Evolutionary conservation across 2,113 vertebrate genomes (phyloP), one percentile per base, ranked within the genome.

Genomic region (Osmerus mordax): DNA sequence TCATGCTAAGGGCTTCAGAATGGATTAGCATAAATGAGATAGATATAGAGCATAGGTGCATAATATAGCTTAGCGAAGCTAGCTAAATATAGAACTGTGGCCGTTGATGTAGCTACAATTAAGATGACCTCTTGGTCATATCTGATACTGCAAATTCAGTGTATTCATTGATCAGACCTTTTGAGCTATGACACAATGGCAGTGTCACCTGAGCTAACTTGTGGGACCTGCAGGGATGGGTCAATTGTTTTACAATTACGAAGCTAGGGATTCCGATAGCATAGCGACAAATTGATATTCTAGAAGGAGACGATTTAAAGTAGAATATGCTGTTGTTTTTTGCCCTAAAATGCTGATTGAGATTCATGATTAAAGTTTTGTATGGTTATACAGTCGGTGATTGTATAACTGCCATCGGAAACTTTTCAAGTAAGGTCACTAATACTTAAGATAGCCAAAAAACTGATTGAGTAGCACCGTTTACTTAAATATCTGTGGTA

Each of bases 401-500:
- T n/a, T 58, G 21, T 8, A 53, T 9, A 21, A 19, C 23, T 3
- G 61, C 80, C 79, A 60, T 23, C 71, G 81, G 73, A 86, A 83
- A 80, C 69, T 29, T 79, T 78, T 56, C 78, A 21, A 60, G 2
- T n/a, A 1, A 21, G 11, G 19, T 2, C n/a, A 60, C 11, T 11
- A 75, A 76, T 59, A 74, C 73, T 63, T 23, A 72, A 82, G 62
- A 63, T 53, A 78, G 78, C 78, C 78, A 83, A 78, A 85, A 79
- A 53, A 58, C 65, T 70, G 86, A 87, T 72, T 81, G 72, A 78
- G 80, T 65, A 59, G 78, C 81, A 83, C 83, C 76, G 79, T 82
- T 87, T 83, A 83, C 77, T 55, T 55, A 55, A 55, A 55, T n/a
- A 15, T 16, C 78, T 85, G 70, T 75, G 61, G 67, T 77, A 69